Evolutionary conservation across 1,140 invertebrate species (phyloP).

Genomic region (Ridgeia piscesae): DNA sequence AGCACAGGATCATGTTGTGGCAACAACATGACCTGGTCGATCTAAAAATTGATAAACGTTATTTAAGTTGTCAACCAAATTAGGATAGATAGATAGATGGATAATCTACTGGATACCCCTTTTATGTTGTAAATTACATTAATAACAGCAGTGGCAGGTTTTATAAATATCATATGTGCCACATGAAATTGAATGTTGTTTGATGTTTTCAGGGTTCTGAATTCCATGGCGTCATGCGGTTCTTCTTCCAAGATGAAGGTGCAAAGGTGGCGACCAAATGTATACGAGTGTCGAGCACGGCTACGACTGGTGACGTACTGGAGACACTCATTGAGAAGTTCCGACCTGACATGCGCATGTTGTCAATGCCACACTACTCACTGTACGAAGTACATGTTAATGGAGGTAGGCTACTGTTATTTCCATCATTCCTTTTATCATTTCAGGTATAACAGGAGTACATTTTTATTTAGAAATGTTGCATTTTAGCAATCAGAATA

Average conservation of each 20-base stretch:
- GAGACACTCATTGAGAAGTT: constrained; percentile 98
- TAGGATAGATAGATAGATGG: too few species aligned
- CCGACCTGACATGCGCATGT: constrained; percentile 98
- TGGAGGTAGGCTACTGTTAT: constrained; percentile 67
- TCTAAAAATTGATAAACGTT: too few species aligned
- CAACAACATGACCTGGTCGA: too few species aligned
- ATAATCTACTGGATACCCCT: too few species aligned
- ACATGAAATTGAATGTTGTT: background rate
- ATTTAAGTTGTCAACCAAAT: too few species aligned
- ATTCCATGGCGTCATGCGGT: constrained; percentile 97
- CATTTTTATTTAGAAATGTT: too few species aligned
- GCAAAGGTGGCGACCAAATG: constrained; percentile 99
- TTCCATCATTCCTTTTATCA: background rate
- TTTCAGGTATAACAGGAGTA: background rate
- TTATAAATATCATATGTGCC: too few species aligned
- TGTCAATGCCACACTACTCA: constrained; percentile 92
- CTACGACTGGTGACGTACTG: constrained; percentile 91
- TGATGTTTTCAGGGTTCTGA: constrained; percentile 81
- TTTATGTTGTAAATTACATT: too few species aligned
- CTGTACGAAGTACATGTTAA: constrained; percentile 93
- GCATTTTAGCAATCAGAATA: too few species aligned
- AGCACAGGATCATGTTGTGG: too few species aligned
- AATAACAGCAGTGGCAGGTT: too few species aligned
- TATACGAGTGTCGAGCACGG: constrained; percentile 93
- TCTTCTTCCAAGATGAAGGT: constrained; percentile 85